Evolutionary conservation across 2,888 invertebrate genomes (phyloP).

Genomic region (Harpalus rufipes): DNA sequence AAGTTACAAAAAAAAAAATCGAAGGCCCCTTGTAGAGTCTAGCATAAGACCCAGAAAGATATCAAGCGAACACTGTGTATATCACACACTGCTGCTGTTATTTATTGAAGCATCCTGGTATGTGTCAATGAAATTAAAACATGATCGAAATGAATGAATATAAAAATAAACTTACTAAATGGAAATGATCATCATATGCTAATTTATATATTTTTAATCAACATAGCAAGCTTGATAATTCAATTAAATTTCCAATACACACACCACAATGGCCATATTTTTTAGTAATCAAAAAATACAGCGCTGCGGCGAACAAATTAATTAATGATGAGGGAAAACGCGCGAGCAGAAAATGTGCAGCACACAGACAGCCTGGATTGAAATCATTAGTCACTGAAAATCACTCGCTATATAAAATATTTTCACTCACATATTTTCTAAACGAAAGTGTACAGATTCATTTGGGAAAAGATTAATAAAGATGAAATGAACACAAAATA

Average conservation of each 20-base stretch:
- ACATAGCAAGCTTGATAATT: background rate
- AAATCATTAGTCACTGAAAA: slow-evolving; percentile 1
- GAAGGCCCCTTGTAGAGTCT: too few species aligned
- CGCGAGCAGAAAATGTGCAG: background rate
- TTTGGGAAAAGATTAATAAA: slow-evolving; percentile 5
- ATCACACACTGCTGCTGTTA: too few species aligned
- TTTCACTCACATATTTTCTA: background rate
- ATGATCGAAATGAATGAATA: background rate
- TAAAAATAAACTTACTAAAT: background rate
- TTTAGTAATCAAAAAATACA: slow-evolving; percentile 33
- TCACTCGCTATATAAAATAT: background rate
- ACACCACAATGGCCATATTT: slow-evolving; percentile 16
- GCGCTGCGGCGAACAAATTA: slow-evolving; percentile 11
- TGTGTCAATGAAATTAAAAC: too few species aligned
- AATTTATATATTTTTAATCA: slow-evolving; percentile 4
- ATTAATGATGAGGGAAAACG: slow-evolving; percentile 8
- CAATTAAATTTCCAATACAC: slow-evolving; percentile 37
- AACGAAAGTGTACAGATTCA: background rate
- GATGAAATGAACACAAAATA: background rate
- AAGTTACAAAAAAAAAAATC: too few species aligned
- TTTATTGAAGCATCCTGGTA: too few species aligned
- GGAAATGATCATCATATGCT: background rate
- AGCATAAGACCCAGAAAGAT: too few species aligned
- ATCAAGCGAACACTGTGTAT: too few species aligned
- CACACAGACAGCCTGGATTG: slow-evolving; percentile 5